These are phyloP conservation scores for Neodontobutis hainanensis DNA, from an alignment of 2,113 vertebrate genomes.

Conservation along the genomic window DNA sequence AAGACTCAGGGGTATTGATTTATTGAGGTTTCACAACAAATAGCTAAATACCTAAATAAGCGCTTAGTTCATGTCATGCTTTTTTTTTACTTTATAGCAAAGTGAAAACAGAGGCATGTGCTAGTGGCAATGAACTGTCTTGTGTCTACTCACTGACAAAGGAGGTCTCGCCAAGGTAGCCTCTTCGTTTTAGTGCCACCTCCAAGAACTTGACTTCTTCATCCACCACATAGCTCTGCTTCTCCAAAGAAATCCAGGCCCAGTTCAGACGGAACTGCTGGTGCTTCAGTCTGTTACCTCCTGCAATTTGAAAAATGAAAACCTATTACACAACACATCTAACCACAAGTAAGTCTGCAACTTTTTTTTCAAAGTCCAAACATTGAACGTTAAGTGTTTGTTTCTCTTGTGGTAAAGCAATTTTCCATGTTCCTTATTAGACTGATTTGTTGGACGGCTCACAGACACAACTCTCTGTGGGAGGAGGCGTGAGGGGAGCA, in stretches of 20 bases:
- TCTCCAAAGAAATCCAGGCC: conserved; percentile 97
- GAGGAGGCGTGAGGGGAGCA: conserved; percentile 32
- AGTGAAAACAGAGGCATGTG: too few relatives aligned
- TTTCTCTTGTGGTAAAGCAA: not conserved
- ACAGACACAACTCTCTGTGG: conserved; percentile 27
- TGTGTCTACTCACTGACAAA: conserved; percentile 88
- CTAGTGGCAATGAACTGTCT: too few relatives aligned
- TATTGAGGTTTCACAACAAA: too few relatives aligned
- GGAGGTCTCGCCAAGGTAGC: conserved; percentile 93
- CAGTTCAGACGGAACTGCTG: conserved; percentile 92
- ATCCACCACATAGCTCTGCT: conserved; percentile 87
- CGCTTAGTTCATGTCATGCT: too few relatives aligned
- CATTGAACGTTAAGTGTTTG: not conserved
- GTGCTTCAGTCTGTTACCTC: conserved; percentile 89
- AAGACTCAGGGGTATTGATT: too few relatives aligned
- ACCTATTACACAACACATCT: too few relatives aligned
- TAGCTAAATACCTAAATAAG: too few relatives aligned
- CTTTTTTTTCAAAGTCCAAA: too few relatives aligned
- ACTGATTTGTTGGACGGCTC: conserved; percentile 33
- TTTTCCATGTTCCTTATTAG: conserved; percentile 26
- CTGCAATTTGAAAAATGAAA: conserved; percentile 64
- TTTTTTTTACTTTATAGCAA: too few relatives aligned
- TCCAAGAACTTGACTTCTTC: conserved; percentile 91
- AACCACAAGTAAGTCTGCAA: too few relatives aligned
- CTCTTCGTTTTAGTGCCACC: conserved; percentile 87